Percentiles rank a stretch among this genome's conserved stretches.
Evolutionary conservation across 2,797 vertebrate species (phyloP).

Genomic region (Acanthopagrus latus): DNA sequence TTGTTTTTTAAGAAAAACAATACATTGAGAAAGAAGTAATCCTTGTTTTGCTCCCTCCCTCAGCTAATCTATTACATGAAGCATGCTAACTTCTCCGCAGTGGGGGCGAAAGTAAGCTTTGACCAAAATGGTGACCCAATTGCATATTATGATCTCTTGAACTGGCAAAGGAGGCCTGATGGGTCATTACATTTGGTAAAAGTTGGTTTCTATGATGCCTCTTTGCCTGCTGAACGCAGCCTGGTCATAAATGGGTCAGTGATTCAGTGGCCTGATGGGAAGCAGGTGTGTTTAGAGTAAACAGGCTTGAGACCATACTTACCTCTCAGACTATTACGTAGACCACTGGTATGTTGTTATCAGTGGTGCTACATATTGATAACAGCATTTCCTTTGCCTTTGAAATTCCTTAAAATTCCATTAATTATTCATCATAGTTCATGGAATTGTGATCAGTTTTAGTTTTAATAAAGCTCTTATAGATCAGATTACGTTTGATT

Average conservation of each 20-base stretch:
- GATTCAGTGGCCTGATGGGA: slow-evolving; percentile 78
- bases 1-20: background rate
- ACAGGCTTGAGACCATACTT: slow-evolving; percentile 65
- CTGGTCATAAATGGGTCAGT: slow-evolving; percentile 75
- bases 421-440: background rate
- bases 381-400: too few relatives aligned
- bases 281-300: slow-evolving; percentile 77
- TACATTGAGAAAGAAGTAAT: background rate
- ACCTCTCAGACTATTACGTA: slow-evolving; percentile 59
- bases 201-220: slow-evolving; percentile 83
- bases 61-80: slow-evolving; percentile 84
- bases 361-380: too few relatives aligned
- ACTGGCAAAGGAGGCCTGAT: slow-evolving; percentile 79
- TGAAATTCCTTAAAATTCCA: background rate
- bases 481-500: background rate
- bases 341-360: too few relatives aligned
- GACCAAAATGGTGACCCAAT: slow-evolving; percentile 84
- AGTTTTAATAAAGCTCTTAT: background rate
- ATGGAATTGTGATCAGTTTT: background rate
- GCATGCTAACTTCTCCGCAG: slow-evolving; percentile 72
- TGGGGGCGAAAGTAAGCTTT: slow-evolving; percentile 80
- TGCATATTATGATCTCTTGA: slow-evolving; percentile 85
- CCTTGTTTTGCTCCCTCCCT: background rate
- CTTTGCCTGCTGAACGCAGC: slow-evolving; percentile 57
- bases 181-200: slow-evolving; percentile 77